Base-by-base conservation (phyloP, 2,113 vertebrate genomes). In the Perccottus glenii region DNA sequence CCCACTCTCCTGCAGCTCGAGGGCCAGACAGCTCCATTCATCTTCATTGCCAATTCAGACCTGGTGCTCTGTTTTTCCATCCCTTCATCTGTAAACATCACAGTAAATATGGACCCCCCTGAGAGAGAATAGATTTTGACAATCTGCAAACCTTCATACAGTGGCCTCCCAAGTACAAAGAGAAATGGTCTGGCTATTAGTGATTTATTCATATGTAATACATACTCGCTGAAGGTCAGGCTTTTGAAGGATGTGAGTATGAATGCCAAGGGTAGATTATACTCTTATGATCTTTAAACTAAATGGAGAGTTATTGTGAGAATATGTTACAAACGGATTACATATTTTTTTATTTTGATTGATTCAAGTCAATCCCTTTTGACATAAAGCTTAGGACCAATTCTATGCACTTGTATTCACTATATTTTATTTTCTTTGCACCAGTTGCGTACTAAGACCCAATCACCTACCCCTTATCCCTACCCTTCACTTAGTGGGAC, bases 51-150 rank as follows among this genome's bases (percentile, higher is more conserved):
- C 16, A 45, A 63, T 67, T 75, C 80, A 78, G 74, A 75, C 64
- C 79, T 59, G 44, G 50, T 64, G 65, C 59, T 66, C 44, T 64
- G 12, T 71, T 80, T 68, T 56, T 64, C 50, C 52, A 75, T 48
- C 55, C 65, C 27, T 76, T 79, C 75, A 85, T 86, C 79, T 74
- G 67, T 80, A 85, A 84, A 86, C 75, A 83, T 83, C 80, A 71
- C 73, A 78, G 70, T 76, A 79, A 84, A 83, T 78, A 67, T 78
- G 59, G n/a, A 77, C 68, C 61, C 11, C 12, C 11, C 67, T 15
- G 62, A 2, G 50, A 73, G 62, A 59, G 45, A 65, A 85, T 81
- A 74, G 79, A 88, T 87, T 87, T 85, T 72, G 60, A 75, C 73
- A 74, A 70, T 80, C 64, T 57, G 70, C 58, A 47, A 58, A 43